These are phyloP conservation scores for Acinonyx jubatus DNA, from an alignment of 2,113 vertebrate species.

Conservation along the genomic window DNA sequence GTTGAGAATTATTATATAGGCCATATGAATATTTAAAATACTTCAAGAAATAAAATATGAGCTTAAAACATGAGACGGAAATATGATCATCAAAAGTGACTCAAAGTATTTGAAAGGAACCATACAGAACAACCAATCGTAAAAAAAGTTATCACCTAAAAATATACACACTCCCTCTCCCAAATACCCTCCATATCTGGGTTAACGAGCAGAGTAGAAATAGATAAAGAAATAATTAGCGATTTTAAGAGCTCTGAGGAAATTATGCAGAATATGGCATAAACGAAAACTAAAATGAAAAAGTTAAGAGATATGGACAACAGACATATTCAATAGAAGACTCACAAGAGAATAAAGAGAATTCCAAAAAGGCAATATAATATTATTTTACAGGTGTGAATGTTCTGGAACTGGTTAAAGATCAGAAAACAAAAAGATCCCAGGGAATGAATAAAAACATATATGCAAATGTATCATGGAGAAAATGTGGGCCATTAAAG, in stretches of 20 bases:
- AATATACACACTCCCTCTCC: not conserved
- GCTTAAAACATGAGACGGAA: not conserved
- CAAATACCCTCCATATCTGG: not conserved
- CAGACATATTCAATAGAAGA: not conserved
- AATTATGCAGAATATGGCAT: not conserved
- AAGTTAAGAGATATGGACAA: not conserved
- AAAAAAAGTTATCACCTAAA: not conserved
- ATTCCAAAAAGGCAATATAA: not conserved
- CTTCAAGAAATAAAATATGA: not conserved
- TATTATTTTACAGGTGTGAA: not conserved
- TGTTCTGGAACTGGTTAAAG: not conserved
- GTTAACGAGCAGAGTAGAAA: not conserved
- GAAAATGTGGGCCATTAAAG: not conserved
- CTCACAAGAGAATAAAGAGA: not conserved
- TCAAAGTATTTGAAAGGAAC: not conserved
- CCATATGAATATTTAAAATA: not conserved
- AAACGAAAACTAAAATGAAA: not conserved
- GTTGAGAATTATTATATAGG: not conserved
- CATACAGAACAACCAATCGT: not conserved
- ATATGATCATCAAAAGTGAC: constrained; percentile 5
- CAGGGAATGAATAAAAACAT: not conserved
- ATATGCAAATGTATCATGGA: not conserved
- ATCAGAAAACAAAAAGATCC: not conserved
- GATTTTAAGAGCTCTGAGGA: not conserved
- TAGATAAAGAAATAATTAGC: not conserved